Percentiles rank a stretch among this genome's conserved stretches.
Evolutionary conservation across 2,113 vertebrate genomes (phyloP).

Genomic region (Prionailurus viverrinus): DNA sequence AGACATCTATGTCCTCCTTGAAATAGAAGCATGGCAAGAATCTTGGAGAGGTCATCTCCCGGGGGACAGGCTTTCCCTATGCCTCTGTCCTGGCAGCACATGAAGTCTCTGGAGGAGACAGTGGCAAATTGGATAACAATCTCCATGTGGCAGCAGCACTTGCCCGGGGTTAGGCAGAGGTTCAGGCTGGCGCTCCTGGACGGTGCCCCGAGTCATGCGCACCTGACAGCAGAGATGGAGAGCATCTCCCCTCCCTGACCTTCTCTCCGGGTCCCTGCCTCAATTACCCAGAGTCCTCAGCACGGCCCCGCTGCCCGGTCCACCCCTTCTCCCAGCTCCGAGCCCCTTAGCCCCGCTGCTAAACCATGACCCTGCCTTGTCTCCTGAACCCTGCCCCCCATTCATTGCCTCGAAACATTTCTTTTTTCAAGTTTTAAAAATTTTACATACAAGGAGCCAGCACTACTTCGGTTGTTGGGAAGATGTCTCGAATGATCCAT

Average conservation of each 20-base stretch:
- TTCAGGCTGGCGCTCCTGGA: background rate
- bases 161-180: background rate
- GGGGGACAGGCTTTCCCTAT: background rate
- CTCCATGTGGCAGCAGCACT: background rate
- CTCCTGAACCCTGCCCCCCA: background rate
- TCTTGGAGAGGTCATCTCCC: background rate
- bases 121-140: background rate
- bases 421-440: background rate
- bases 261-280: background rate
- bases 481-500: background rate
- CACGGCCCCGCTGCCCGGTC: accelerated
- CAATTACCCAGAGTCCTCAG: background rate
- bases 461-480: background rate
- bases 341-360: background rate
- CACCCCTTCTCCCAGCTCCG: background rate
- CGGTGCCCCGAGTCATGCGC: background rate
- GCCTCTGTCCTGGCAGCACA: background rate
- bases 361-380: background rate
- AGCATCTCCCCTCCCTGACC: background rate
- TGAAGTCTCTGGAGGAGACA: background rate
- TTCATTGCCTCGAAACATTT: background rate
- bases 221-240: background rate
- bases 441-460: background rate
- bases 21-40: background rate
- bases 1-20: background rate